A percentile compares a stretch with the other conserved stretches of the same genome.
phyloP scores from a whole-genome alignment of 2,888 invertebrate species.

The Trachelus iudaicus region DNA sequence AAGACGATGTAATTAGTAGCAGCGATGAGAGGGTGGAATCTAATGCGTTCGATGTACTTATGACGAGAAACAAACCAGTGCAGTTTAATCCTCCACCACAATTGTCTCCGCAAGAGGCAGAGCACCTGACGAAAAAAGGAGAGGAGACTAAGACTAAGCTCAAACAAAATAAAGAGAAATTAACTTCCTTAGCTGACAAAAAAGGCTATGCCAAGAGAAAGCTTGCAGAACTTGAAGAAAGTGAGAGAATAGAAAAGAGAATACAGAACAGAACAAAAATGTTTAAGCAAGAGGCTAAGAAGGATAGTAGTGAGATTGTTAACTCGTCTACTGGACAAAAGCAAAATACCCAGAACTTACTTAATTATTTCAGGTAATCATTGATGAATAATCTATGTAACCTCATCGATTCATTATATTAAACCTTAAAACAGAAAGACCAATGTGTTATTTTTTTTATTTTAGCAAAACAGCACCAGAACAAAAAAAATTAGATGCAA shows the following conservation, averaged over 20 bases:
- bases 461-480: slow-evolving; percentile 42
- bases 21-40: slow-evolving; percentile 28
- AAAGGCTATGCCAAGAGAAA: slow-evolving; percentile 73
- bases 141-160: slow-evolving; percentile 31
- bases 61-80: slow-evolving; percentile 41
- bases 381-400: not conserved
- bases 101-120: slow-evolving; percentile 17
- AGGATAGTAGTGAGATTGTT: slow-evolving; percentile 44
- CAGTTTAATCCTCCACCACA: slow-evolving; percentile 16
- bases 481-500: slow-evolving; percentile 32
- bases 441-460: slow-evolving; percentile 16
- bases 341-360: slow-evolving; percentile 36
- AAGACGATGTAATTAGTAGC: not conserved
- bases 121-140: slow-evolving; percentile 9
- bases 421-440: not conserved
- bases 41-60: slow-evolving; percentile 50
- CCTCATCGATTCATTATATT: not conserved
- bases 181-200: slow-evolving; percentile 71
- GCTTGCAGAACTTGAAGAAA: slow-evolving; percentile 70
- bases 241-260: slow-evolving; percentile 70
- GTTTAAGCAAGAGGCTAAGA: slow-evolving; percentile 68
- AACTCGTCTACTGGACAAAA: slow-evolving; percentile 15
- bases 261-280: slow-evolving; percentile 73
- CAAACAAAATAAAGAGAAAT: slow-evolving; percentile 37
- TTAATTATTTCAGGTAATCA: slow-evolving; percentile 54